Percentiles rank a stretch among this genome's conserved stretches.
phyloP scores from a whole-genome alignment of 1,140 invertebrate genomes.

The Eriocheir sinensis region DNA sequence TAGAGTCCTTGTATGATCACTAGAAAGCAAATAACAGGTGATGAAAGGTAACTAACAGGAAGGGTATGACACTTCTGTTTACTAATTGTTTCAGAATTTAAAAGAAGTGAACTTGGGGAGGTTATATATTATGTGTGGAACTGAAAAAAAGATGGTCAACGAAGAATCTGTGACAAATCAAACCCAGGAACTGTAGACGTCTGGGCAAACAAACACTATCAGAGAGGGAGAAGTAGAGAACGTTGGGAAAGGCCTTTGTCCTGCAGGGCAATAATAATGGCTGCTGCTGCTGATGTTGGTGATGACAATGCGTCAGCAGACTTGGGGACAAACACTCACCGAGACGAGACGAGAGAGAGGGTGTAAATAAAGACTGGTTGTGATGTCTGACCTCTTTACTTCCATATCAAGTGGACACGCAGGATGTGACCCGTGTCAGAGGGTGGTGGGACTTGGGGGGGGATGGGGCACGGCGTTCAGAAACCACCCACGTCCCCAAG shows the following conservation, averaged over 20 bases:
- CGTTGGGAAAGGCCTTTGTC: no score
- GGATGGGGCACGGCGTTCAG: constrained; percentile 60
- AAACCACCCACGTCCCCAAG: constrained; percentile 72
- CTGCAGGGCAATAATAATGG: neutral
- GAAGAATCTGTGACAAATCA: neutral
- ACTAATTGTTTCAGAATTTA: no score
- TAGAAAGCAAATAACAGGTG: no score
- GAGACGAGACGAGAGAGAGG: neutral
- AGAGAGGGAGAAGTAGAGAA: no score
- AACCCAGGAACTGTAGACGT: neutral
- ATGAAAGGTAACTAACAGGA: no score
- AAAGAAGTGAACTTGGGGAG: no score
- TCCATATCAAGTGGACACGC: constrained; percentile 74
- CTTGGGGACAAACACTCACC: neutral
- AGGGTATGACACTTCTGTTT: no score
- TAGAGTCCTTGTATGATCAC: no score
- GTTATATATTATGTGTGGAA: no score
- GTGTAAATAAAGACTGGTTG: constrained; percentile 51
- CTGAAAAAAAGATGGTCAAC: no score
- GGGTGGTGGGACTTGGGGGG: constrained; percentile 66
- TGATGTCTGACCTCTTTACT: constrained; percentile 75
- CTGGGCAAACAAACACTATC: neutral
- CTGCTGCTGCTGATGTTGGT: neutral
- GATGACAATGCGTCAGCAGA: neutral
- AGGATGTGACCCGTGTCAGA: constrained; percentile 72